Evolutionary conservation across 1,140 invertebrate species (phyloP).

Genomic region (Akabosia matsudoensis): DNA sequence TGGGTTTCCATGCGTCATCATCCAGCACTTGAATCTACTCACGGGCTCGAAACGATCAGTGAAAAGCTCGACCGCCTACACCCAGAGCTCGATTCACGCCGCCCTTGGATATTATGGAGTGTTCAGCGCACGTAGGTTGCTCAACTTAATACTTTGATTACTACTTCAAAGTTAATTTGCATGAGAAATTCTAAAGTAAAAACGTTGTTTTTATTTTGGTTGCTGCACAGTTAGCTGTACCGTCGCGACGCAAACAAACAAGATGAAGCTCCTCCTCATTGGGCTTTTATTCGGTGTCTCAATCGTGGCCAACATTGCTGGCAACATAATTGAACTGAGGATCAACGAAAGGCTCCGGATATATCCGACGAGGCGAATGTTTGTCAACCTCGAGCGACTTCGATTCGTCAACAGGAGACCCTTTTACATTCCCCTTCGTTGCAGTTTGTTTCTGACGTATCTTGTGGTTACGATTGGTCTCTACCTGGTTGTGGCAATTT

Average conservation of each 20-base stretch:
- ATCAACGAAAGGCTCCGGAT: not conserved
- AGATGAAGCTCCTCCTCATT: not conserved
- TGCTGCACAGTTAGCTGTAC: not conserved
- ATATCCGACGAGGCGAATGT: not conserved
- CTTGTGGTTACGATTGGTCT: no score
- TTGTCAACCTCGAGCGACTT: not conserved
- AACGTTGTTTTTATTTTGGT: not conserved
- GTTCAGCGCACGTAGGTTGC: not conserved
- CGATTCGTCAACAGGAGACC: not conserved
- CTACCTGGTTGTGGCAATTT: no score
- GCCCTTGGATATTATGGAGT: not conserved
- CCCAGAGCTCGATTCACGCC: not conserved
- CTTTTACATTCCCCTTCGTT: no score
- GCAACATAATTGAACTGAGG: not conserved
- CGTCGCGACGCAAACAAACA: not conserved
- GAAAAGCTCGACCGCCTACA: not conserved
- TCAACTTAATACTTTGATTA: not conserved
- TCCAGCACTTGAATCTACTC: not conserved
- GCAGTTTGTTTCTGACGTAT: no score
- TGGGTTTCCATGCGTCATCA: not conserved
- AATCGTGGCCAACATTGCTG: not conserved
- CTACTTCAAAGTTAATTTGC: not conserved
- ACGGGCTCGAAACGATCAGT: not conserved
- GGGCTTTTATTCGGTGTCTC: not conserved
- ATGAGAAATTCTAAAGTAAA: no score